These are phyloP conservation scores for Pherbina coryleti DNA, from an alignment of 2,888 invertebrate species.

Conservation along the genomic window DNA sequence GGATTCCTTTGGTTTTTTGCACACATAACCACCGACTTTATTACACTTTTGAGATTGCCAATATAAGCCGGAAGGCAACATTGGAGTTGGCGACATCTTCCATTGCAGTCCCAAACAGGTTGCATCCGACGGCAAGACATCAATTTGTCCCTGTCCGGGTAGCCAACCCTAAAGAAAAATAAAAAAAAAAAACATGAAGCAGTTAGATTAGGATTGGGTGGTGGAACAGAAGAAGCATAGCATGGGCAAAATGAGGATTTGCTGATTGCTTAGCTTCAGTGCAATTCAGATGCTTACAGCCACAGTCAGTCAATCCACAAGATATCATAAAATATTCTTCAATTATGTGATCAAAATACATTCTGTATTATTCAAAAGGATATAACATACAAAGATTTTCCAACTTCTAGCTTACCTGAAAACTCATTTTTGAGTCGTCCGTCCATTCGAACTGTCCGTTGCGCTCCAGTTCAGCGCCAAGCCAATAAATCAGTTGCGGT, in stretches of 20 bases:
- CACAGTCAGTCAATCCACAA: not conserved
- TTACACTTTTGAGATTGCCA: constrained; percentile 78
- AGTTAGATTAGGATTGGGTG: not conserved
- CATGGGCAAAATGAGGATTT: not conserved
- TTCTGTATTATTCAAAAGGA: too few relatives aligned
- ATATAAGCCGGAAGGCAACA: constrained; percentile 78
- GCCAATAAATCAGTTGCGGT: constrained; percentile 81
- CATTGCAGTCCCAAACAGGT: constrained; percentile 75
- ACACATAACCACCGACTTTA: constrained; percentile 78
- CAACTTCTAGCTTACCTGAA: constrained; percentile 66
- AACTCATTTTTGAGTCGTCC: constrained; percentile 75
- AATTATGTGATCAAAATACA: too few relatives aligned
- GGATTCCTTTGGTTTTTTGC: constrained; percentile 70
- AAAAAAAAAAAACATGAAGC: not conserved
- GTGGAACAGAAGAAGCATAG: not conserved
- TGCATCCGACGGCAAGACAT: constrained; percentile 59
- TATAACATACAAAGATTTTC: too few relatives aligned
- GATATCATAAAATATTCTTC: not conserved
- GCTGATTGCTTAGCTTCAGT: not conserved
- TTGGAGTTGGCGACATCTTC: constrained; percentile 76
- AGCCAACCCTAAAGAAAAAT: constrained; percentile 72
- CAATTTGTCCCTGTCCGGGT: constrained; percentile 71
- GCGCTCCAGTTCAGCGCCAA: constrained; percentile 74
- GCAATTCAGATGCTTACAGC: not conserved
- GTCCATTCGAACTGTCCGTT: constrained; percentile 74